A percentile compares a stretch with the other conserved stretches of the same genome.
phyloP scores from a whole-genome alignment of 2,113 vertebrate species.

The Chionis minor region DNA sequence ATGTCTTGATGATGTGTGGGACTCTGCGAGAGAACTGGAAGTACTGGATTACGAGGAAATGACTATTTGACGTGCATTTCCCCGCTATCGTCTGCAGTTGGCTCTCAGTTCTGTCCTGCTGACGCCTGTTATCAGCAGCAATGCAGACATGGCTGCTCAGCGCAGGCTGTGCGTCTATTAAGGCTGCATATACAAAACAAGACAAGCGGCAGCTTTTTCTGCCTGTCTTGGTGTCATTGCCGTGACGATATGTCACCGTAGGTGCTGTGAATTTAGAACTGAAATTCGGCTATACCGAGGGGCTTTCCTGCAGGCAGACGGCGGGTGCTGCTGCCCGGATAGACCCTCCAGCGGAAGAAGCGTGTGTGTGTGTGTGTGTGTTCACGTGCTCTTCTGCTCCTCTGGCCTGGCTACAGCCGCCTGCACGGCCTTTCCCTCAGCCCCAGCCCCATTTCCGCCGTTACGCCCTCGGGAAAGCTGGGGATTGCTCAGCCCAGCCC shows the following conservation, averaged over 20 bases:
- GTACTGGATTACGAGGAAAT: constrained; percentile 1
- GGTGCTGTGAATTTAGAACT: neutral
- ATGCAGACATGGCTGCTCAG: neutral
- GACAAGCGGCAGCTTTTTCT: neutral
- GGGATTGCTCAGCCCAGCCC: neutral
- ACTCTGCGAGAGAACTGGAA: neutral
- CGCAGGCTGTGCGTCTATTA: neutral
- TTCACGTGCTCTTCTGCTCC: neutral
- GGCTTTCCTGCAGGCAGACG: neutral
- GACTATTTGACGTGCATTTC: neutral
- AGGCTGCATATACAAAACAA: neutral
- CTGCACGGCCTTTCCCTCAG: neutral
- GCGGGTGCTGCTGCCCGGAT: neutral
- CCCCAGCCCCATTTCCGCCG: neutral
- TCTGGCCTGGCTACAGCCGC: neutral
- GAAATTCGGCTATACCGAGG: neutral
- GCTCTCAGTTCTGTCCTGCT: neutral
- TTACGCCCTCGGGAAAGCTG: neutral
- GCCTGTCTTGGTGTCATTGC: neutral
- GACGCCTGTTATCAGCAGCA: constrained; percentile 19
- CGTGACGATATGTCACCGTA: neutral
- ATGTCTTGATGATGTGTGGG: neutral
- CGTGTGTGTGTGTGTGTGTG: neutral
- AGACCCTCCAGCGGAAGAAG: neutral
- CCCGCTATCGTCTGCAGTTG: neutral